Conservation (phyloP, 2,113 vertebrate species). For the Alexandromys fortis region DNA sequence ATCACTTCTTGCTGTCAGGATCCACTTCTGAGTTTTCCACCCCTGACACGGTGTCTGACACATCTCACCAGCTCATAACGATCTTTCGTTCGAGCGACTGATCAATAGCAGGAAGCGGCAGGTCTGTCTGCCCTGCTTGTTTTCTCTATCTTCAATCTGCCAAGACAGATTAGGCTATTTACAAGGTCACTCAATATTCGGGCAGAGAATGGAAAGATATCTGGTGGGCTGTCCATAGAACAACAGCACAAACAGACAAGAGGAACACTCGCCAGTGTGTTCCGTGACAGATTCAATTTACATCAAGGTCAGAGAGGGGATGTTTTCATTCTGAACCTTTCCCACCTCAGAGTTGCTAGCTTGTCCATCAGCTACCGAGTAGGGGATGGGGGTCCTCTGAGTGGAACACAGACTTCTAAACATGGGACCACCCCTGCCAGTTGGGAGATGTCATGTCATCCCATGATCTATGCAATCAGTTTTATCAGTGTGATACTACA, state of each 20-base stretch:
- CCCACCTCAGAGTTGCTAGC: neutral
- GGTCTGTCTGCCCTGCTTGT: slow-evolving; percentile 85
- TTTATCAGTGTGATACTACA: neutral
- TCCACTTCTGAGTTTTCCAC: slow-evolving; percentile 69
- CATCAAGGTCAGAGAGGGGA: slow-evolving; percentile 77
- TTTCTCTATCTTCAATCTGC: slow-evolving; percentile 88
- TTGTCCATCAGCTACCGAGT: slow-evolving; percentile 25
- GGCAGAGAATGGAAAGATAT: slow-evolving; percentile 78
- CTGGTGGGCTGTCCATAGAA: slow-evolving; percentile 79
- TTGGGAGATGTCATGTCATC: neutral
- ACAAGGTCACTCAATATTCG: slow-evolving; percentile 86
- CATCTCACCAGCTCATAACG: slow-evolving; percentile 82
- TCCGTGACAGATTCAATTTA: slow-evolving; percentile 75
- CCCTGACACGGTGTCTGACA: slow-evolving; percentile 70
- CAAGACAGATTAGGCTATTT: slow-evolving; percentile 86
- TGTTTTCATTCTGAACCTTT: slow-evolving; percentile 37
- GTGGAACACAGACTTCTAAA: neutral
- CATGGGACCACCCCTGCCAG: neutral
- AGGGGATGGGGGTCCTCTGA: neutral
- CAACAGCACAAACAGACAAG: slow-evolving; percentile 71
- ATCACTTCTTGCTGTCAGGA: neutral
- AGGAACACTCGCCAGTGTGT: slow-evolving; percentile 49
- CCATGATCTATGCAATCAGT: neutral
- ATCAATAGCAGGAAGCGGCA: slow-evolving; percentile 88
- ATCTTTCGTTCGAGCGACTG: slow-evolving; percentile 86